phyloP scores from a whole-genome alignment of 53 echinoderm and acorn worm genomes.

The Mesocentrotus franciscanus region DNA sequence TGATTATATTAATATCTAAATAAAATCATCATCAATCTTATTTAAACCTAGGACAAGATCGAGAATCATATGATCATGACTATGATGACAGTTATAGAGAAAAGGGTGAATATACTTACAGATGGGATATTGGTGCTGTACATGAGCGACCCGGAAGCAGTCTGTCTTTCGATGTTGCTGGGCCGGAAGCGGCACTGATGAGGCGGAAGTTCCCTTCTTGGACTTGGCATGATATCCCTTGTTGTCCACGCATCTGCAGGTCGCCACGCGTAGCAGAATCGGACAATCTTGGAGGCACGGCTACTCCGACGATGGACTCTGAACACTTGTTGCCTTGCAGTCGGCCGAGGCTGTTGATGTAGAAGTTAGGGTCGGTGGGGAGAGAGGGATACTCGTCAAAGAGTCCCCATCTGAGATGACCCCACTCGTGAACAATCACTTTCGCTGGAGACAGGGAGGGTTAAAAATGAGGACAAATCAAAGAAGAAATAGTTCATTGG shows the following conservation, averaged over 20 bases:
- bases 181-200: conserved; percentile 65
- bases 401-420: conserved; percentile 85
- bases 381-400: conserved; percentile 78
- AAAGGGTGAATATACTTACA: conserved; percentile 27
- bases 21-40: not conserved
- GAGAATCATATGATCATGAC: not conserved
- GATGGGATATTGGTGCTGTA: conserved; percentile 64
- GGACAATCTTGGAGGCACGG: not conserved
- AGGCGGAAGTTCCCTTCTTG: conserved; percentile 58
- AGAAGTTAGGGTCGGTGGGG: conserved; percentile 68
- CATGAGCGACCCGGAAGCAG: conserved; percentile 80
- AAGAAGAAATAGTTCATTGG: not conserved
- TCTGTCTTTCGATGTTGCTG: conserved; percentile 47
- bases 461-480: not conserved
- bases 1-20: too few relatives aligned
- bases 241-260: not conserved
- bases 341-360: conserved; percentile 59
- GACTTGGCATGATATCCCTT: conserved; percentile 18
- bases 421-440: conserved; percentile 83
- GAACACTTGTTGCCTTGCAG: conserved; percentile 79
- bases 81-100: not conserved
- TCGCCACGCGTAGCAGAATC: conserved; percentile 16
- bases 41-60: not conserved
- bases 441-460: conserved; percentile 58
- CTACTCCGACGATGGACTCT: conserved; percentile 60